Percentiles rank a stretch among this genome's conserved stretches.
These are phyloP conservation scores for Spicauda simplicius DNA, from an alignment of 2,888 invertebrate genomes.

Conservation along the genomic window DNA sequence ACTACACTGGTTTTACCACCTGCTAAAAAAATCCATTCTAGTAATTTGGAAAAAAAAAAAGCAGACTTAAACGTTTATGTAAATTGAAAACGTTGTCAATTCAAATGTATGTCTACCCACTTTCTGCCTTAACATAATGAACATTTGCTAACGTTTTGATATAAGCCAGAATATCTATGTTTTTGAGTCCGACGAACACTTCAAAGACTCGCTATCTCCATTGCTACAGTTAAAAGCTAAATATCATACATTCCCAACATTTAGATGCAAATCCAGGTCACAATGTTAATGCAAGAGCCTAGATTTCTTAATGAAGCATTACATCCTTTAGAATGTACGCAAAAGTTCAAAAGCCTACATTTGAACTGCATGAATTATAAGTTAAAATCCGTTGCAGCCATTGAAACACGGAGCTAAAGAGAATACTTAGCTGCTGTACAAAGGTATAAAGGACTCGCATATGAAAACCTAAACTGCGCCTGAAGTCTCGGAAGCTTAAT, in stretches of 20 bases:
- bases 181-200: not conserved
- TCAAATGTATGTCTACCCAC: too few species aligned
- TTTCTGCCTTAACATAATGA: too few species aligned
- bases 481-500: conserved; percentile 10
- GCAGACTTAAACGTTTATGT: too few species aligned
- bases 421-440: conserved; percentile 19
- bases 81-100: too few species aligned
- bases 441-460: not conserved
- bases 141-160: too few species aligned
- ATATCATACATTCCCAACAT: not conserved
- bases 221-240: not conserved
- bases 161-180: too few species aligned
- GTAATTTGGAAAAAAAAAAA: too few species aligned
- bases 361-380: conserved; percentile 19
- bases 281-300: not conserved
- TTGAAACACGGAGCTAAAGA: conserved; percentile 7
- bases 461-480: conserved; percentile 9
- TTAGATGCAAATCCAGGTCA: not conserved
- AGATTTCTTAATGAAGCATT: conserved; percentile 9
- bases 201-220: too few species aligned
- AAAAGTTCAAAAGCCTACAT: conserved; percentile 27
- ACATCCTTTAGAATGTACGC: not conserved
- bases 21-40: too few species aligned
- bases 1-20: too few species aligned
- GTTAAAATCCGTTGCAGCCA: not conserved